Conservation (phyloP, 2,113 vertebrate genomes). For the Lasiurus borealis region DNA sequence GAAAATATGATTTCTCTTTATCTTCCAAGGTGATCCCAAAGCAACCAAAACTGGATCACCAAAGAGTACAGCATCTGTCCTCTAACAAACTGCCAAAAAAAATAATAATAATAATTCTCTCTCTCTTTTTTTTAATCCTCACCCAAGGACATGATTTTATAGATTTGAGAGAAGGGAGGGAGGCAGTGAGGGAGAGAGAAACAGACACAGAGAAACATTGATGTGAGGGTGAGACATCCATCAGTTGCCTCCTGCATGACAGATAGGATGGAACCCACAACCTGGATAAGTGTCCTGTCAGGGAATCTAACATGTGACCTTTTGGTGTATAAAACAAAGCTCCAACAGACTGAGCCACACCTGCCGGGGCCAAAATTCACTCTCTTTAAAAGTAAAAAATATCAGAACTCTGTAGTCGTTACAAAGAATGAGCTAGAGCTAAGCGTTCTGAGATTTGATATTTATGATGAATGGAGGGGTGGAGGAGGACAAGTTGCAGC, state of each 20-base stretch:
- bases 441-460: constrained; percentile 40
- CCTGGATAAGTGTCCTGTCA: not conserved
- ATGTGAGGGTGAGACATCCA: not conserved
- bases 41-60: not conserved
- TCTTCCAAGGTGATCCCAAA: constrained; percentile 46
- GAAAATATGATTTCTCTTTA: constrained; percentile 54
- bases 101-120: not conserved
- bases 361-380: not conserved
- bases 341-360: not conserved
- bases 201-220: not conserved
- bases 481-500: not conserved
- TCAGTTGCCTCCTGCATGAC: not conserved
- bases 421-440: constrained; percentile 9
- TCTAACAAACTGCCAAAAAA: not conserved
- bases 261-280: not conserved
- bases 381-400: constrained; percentile 60
- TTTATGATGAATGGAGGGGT: not conserved
- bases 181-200: not conserved
- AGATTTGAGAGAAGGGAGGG: not conserved
- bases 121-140: not conserved
- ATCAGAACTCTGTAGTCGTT: not conserved
- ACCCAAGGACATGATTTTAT: too few relatives aligned
- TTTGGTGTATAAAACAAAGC: not conserved
- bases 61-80: not conserved
- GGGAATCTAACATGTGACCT: not conserved